Percentiles rank a stretch among this genome's conserved stretches.
These are phyloP conservation scores for Bufo gargarizans DNA, from an alignment of 2,113 vertebrate species.

Conservation along the genomic window DNA sequence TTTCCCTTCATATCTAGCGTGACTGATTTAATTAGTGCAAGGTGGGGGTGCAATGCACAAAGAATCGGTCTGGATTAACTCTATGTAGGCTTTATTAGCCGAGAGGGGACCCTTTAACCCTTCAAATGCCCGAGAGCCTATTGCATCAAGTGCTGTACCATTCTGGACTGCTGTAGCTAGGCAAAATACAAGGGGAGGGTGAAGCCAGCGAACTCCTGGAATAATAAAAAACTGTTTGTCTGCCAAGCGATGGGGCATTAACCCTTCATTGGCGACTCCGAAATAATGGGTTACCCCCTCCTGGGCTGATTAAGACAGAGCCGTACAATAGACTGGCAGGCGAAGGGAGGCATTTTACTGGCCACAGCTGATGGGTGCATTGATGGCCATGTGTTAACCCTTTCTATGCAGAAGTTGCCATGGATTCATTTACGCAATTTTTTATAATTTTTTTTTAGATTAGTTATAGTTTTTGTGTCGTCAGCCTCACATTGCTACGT, in stretches of 20 bases:
- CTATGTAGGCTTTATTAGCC: background rate
- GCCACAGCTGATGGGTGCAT: background rate
- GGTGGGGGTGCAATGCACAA: background rate
- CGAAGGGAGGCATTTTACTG: background rate
- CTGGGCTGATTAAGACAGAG: background rate
- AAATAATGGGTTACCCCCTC: background rate
- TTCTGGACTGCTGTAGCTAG: slow-evolving; percentile 11
- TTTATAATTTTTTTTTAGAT: background rate
- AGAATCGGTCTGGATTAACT: slow-evolving; percentile 35
- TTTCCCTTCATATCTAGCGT: slow-evolving; percentile 28
- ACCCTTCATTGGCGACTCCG: background rate
- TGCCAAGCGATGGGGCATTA: background rate
- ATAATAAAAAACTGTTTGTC: background rate
- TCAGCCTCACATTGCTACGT: background rate
- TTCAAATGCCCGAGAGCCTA: background rate
- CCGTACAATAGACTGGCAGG: background rate
- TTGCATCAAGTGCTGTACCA: background rate
- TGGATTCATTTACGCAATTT: background rate
- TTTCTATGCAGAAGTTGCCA: background rate
- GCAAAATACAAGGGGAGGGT: slow-evolving; percentile 12
- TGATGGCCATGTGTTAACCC: background rate
- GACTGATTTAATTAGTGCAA: slow-evolving; percentile 39
- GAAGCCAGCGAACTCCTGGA: background rate
- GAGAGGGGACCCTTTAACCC: background rate
- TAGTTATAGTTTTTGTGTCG: background rate